Percentiles rank a stretch among this genome's conserved stretches.
Conservation (phyloP, 2,888 invertebrate species). For the Hypolimnas misippus region DNA sequence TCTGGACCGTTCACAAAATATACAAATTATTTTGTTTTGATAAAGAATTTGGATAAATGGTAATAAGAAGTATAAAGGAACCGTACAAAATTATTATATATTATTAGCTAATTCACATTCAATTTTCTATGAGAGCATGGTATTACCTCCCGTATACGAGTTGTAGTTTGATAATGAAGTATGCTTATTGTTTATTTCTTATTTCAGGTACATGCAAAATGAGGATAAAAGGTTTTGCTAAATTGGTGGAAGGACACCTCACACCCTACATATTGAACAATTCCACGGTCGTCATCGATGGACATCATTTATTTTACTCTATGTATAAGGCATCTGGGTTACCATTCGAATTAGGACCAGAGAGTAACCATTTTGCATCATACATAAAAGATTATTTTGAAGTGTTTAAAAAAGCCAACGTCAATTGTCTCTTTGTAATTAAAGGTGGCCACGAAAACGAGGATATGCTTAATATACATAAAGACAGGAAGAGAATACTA, state of each 20-base stretch:
- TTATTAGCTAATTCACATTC: too few species aligned
- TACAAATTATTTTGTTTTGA: too few species aligned
- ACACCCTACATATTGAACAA: constrained; percentile 42
- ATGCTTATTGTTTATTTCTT: constrained; percentile 56
- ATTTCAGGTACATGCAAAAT: constrained; percentile 34
- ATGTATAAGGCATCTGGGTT: constrained; percentile 45
- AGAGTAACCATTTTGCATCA: constrained; percentile 50
- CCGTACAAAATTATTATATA: too few species aligned
- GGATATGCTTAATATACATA: constrained; percentile 32
- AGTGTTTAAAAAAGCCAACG: constrained; percentile 51
- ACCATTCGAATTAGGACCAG: constrained; percentile 50
- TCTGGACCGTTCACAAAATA: too few species aligned
- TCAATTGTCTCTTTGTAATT: constrained; percentile 55
- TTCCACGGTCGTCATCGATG: constrained; percentile 55
- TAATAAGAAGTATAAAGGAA: too few species aligned
- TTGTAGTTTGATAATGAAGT: too few species aligned
- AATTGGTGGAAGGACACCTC: constrained; percentile 14
- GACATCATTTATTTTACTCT: constrained; percentile 49
- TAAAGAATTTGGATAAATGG: too few species aligned
- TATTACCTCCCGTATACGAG: too few species aligned
- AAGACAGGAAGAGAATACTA: constrained; percentile 3
- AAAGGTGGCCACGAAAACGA: constrained; percentile 49
- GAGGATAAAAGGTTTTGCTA: constrained; percentile 33
- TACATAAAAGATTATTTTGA: constrained; percentile 45
- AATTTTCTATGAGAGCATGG: too few species aligned